A percentile compares a stretch with the other conserved stretches of the same genome.
These are phyloP conservation scores for Oryzias dopingdopingensis DNA, from an alignment of 2,797 vertebrate species.

Conservation along the genomic window DNA sequence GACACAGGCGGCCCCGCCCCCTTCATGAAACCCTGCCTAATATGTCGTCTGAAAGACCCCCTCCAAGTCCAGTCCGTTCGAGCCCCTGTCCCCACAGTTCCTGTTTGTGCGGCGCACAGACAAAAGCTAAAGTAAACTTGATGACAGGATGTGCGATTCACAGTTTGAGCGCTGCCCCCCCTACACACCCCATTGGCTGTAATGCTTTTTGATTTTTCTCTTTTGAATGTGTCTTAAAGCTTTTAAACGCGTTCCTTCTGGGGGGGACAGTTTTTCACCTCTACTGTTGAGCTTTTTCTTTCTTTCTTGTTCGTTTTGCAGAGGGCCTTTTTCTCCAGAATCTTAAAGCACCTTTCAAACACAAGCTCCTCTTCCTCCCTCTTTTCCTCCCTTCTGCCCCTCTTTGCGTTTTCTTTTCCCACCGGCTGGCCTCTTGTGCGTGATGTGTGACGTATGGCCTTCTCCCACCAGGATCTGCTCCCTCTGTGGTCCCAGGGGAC, in stretches of 20 bases:
- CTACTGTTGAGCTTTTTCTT: constrained; percentile 44
- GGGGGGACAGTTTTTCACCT: constrained; percentile 25
- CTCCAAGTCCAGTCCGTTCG: constrained; percentile 16
- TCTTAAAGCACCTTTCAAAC: constrained; percentile 73
- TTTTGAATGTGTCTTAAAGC: constrained; percentile 53
- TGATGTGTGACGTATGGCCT: constrained; percentile 67
- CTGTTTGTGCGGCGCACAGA: constrained; percentile 25
- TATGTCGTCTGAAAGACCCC: constrained; percentile 22
- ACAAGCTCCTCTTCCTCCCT: constrained; percentile 67
- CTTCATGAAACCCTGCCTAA: constrained; percentile 38
- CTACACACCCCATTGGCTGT: constrained; percentile 49
- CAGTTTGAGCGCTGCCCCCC: constrained; percentile 40
- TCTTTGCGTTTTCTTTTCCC: constrained; percentile 60
- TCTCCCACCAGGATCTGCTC: constrained; percentile 68
- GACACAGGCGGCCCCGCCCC: constrained; percentile 61
- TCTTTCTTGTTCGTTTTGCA: constrained; percentile 55
- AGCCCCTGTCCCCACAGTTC: constrained; percentile 25
- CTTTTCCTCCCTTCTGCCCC: constrained; percentile 57
- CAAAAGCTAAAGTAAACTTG: constrained; percentile 53
- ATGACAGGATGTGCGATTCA: constrained; percentile 51
- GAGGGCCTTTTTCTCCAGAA: constrained; percentile 63
- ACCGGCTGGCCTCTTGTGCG: constrained; percentile 69
- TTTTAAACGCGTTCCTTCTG: constrained; percentile 56
- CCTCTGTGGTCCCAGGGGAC: constrained; percentile 73
- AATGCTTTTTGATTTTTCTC: constrained; percentile 32